Evolutionary conservation across 2,797 vertebrate genomes (phyloP).

Genomic region (Sebastes reedi): DNA sequence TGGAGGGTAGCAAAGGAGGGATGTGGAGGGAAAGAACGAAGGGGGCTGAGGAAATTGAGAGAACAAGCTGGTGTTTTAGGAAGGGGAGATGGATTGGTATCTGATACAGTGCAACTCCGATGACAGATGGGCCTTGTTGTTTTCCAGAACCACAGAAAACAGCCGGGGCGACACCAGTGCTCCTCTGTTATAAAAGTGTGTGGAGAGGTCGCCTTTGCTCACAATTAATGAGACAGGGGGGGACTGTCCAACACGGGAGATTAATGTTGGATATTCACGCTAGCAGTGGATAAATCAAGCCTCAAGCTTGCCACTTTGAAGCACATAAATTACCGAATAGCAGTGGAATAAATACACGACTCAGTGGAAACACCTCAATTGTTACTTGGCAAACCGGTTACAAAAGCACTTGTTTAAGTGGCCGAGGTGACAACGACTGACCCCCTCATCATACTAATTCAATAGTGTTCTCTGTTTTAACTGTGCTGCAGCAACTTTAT

Average conservation of each 20-base stretch:
- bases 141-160: slow-evolving; percentile 17
- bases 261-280: slow-evolving; percentile 53
- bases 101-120: slow-evolving; percentile 40
- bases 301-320: slow-evolving; percentile 32
- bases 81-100: slow-evolving; percentile 50
- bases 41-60: slow-evolving; percentile 20
- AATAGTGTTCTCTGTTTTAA: slow-evolving; percentile 39
- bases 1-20: background rate
- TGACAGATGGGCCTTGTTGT: slow-evolving; percentile 53
- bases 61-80: slow-evolving; percentile 33
- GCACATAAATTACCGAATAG: slow-evolving; percentile 15
- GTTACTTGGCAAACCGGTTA: slow-evolving; percentile 39
- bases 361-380: slow-evolving; percentile 38
- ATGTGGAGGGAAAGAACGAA: background rate
- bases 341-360: slow-evolving; percentile 6
- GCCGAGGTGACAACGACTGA: slow-evolving; percentile 40
- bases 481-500: slow-evolving; percentile 61
- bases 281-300: slow-evolving; percentile 47
- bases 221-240: slow-evolving; percentile 58
- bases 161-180: background rate
- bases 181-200: slow-evolving; percentile 3
- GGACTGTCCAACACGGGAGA: slow-evolving; percentile 44
- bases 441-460: slow-evolving; percentile 54
- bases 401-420: slow-evolving; percentile 32
- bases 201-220: slow-evolving; percentile 22